phyloP scores from a whole-genome alignment of 2,888 invertebrate species.

The Seira sanloemensis region DNA sequence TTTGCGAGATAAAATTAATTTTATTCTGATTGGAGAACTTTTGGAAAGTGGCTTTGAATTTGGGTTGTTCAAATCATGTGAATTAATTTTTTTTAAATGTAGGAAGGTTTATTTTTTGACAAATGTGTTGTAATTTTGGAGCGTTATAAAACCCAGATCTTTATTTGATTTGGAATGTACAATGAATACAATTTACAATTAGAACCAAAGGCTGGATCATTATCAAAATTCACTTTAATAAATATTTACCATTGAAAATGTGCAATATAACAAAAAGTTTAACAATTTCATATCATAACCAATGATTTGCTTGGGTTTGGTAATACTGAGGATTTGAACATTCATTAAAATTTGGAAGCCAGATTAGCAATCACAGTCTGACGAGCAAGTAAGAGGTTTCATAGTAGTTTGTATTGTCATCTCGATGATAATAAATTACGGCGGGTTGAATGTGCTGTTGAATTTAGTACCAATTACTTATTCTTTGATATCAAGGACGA shows the following conservation, averaged over 20 bases:
- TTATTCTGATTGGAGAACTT: neutral
- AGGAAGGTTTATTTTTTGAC: neutral
- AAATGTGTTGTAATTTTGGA: neutral
- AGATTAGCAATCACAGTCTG: constrained; percentile 52
- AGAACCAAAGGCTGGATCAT: too few relatives aligned
- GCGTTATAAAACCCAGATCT: neutral
- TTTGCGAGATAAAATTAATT: too few relatives aligned
- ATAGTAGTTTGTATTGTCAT: neutral
- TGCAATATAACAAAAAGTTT: neutral
- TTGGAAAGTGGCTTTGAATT: neutral
- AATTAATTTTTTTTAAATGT: neutral
- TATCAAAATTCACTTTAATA: too few relatives aligned
- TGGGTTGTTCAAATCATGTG: neutral
- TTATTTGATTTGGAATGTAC: too few relatives aligned
- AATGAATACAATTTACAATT: too few relatives aligned
- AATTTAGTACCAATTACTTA: neutral
- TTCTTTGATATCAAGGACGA: neutral
- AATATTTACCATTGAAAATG: neutral
- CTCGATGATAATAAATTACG: neutral
- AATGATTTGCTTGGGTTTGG: neutral
- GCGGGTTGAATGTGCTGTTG: neutral
- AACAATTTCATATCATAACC: neutral
- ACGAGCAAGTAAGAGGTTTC: constrained; percentile 29
- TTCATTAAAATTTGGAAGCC: constrained; percentile 44
- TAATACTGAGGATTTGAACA: neutral